phyloP scores from a whole-genome alignment of 2,888 invertebrate species.

The Lasius platythorax region DNA sequence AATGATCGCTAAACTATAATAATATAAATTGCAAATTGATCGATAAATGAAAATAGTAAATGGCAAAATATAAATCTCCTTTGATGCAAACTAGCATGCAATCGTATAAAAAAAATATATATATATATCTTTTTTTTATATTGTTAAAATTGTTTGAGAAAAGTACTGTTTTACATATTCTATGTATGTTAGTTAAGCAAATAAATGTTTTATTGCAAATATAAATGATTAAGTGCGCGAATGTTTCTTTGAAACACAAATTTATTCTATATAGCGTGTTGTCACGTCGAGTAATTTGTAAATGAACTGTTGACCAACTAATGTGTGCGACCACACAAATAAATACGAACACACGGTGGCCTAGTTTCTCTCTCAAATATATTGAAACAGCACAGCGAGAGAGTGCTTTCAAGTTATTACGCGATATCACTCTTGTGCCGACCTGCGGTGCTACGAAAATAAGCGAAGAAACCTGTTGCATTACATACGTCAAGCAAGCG shows the following conservation, averaged over 20 bases:
- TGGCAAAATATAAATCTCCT: neutral
- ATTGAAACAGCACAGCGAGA: neutral
- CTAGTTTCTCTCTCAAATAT: slow-evolving; percentile 16
- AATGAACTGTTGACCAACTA: slow-evolving; percentile 34
- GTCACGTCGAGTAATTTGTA: slow-evolving; percentile 27
- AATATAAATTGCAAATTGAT: neutral
- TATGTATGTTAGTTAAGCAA: neutral
- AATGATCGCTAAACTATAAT: slow-evolving; percentile 65
- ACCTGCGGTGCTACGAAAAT: slow-evolving; percentile 42
- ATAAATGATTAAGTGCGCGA: neutral
- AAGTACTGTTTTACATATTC: neutral
- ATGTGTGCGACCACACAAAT: neutral
- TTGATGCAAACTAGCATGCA: neutral
- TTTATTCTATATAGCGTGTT: slow-evolving; percentile 6
- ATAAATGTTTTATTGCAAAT: neutral
- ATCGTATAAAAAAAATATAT: neutral
- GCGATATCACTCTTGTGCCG: slow-evolving; percentile 20
- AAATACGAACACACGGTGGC: neutral
- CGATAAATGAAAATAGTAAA: neutral
- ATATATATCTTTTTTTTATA: neutral
- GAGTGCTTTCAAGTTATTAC: slow-evolving; percentile 39
- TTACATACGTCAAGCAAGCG: slow-evolving; percentile 30
- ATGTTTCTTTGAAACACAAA: slow-evolving; percentile 4
- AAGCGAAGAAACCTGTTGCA: slow-evolving; percentile 60
- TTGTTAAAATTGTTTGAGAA: neutral